A percentile compares a stretch with the other conserved stretches of the same genome.
phyloP scores from a whole-genome alignment of 2,797 vertebrate species.

The Pangasius sanitwongsei region DNA sequence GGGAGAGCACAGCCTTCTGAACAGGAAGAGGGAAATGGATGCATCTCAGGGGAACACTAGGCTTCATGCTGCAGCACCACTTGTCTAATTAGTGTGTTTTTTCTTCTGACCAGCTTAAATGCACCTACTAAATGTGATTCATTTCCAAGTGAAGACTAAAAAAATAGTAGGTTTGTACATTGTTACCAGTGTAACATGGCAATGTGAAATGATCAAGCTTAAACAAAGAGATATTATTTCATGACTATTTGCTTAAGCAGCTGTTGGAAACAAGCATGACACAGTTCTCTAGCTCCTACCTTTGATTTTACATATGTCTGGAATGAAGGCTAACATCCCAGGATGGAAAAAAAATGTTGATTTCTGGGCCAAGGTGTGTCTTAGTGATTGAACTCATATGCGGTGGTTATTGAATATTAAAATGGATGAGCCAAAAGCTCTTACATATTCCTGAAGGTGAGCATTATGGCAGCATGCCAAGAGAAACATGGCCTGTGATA shows the following conservation, averaged over 20 bases:
- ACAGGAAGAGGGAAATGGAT: neutral
- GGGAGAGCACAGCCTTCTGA: neutral
- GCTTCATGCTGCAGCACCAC: neutral
- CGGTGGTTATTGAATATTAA: constrained; percentile 45
- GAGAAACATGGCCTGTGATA: constrained; percentile 23
- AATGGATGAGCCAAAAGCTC: constrained; percentile 28
- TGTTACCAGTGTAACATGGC: neutral
- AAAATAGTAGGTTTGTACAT: neutral
- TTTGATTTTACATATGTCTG: neutral
- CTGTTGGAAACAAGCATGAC: neutral
- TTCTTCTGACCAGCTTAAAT: neutral
- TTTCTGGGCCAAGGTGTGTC: neutral
- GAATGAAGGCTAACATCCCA: too few species aligned
- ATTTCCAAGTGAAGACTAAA: neutral
- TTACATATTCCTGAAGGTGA: constrained; percentile 44
- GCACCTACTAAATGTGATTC: neutral
- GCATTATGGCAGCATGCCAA: constrained; percentile 43
- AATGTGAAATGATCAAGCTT: neutral
- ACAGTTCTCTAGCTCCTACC: neutral
- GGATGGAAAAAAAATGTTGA: neutral
- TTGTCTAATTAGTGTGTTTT: neutral
- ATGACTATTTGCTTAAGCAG: neutral
- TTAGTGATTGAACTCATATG: constrained; percentile 26
- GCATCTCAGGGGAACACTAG: neutral
- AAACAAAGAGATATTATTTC: neutral